These are phyloP conservation scores for human (Homo sapiens) DNA, from an alignment of 2,113 vertebrate species.

Conservation along the genomic window DNA sequence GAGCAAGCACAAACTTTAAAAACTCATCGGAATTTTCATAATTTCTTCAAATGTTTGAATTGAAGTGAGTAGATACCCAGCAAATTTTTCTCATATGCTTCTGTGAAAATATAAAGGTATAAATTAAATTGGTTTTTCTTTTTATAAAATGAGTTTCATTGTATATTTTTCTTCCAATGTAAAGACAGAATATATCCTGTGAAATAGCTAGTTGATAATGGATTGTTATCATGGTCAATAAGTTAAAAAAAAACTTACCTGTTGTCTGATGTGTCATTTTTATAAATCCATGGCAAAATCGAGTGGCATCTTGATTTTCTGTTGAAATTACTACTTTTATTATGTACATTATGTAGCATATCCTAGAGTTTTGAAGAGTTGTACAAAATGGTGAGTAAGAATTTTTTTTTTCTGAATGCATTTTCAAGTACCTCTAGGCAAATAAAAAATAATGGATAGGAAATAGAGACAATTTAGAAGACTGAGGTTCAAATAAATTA, in stretches of 20 bases:
- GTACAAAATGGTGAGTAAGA: not conserved
- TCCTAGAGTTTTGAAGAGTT: constrained; percentile 41
- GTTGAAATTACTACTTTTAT: constrained; percentile 65
- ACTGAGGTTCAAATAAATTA: not conserved
- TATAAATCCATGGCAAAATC: constrained; percentile 51
- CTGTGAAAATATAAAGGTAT: constrained; percentile 52
- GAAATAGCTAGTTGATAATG: constrained; percentile 44
- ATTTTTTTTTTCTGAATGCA: not conserved
- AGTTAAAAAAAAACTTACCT: constrained; percentile 64
- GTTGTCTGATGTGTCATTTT: constrained; percentile 61
- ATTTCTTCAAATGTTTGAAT: constrained; percentile 28
- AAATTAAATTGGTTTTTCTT: constrained; percentile 11
- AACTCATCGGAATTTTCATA: constrained; percentile 6
- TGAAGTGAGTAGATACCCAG: not conserved
- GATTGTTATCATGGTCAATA: constrained; percentile 9
- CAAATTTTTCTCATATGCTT: not conserved
- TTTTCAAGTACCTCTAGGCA: constrained; percentile 35
- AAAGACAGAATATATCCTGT: not conserved
- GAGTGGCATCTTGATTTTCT: constrained; percentile 41
- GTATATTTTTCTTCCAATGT: constrained; percentile 12
- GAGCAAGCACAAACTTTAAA: not conserved
- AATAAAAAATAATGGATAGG: constrained; percentile 32
- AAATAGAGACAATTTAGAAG: constrained; percentile 55
- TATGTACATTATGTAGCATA: not conserved
- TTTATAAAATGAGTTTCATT: not conserved